Evolutionary conservation across 1,140 invertebrate genomes (phyloP).

Genomic region (Drosophila mayri): DNA sequence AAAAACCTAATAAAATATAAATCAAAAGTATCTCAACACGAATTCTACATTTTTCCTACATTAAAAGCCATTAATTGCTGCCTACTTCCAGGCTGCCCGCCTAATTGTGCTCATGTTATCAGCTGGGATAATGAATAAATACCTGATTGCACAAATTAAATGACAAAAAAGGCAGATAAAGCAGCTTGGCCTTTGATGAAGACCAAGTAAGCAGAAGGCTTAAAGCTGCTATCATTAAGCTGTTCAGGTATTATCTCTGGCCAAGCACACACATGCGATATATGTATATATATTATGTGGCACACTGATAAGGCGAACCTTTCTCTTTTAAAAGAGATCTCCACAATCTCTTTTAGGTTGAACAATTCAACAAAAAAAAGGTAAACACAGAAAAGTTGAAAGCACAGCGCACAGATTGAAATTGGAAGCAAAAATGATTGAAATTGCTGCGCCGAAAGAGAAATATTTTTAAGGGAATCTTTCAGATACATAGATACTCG

Average conservation of each 20-base stretch:
- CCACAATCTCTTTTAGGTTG: neutral
- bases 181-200: no score
- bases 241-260: neutral
- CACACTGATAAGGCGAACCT: constrained; percentile 10
- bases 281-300: neutral
- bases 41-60: neutral
- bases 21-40: neutral
- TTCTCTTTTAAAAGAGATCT: constrained; percentile 2
- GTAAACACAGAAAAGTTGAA: constrained; percentile 59
- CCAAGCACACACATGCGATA: neutral
- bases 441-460: constrained; percentile 33
- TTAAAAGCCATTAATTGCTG: neutral
- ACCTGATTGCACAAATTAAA: neutral
- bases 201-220: neutral
- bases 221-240: constrained; percentile 6
- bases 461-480: constrained; percentile 1
- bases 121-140: constrained; percentile 2
- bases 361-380: constrained; percentile 42
- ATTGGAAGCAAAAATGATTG: constrained; percentile 47
- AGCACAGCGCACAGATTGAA: constrained; percentile 5
- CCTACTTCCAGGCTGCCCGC: constrained; percentile 1
- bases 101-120: neutral
- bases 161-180: neutral
- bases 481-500: neutral
- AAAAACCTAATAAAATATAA: neutral